These are phyloP conservation scores for Crotophaga sulcirostris DNA, from an alignment of 2,113 vertebrate genomes.

Conservation along the genomic window DNA sequence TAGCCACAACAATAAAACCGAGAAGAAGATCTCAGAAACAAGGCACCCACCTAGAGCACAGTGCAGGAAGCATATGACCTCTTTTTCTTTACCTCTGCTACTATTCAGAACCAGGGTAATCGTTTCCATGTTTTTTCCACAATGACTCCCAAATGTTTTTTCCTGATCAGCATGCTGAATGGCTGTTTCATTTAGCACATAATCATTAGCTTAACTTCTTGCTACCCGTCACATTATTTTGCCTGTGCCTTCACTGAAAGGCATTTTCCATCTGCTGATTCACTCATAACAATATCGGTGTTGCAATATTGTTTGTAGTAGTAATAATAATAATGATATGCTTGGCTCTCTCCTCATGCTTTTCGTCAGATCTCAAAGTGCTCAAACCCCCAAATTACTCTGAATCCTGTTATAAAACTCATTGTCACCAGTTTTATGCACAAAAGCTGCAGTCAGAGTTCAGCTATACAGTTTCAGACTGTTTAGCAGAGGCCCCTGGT, in stretches of 20 bases:
- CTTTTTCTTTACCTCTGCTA: neutral
- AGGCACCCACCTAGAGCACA: neutral
- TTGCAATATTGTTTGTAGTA: neutral
- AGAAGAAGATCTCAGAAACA: neutral
- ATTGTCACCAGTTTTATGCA: neutral
- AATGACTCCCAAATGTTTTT: slow-evolving; percentile 65
- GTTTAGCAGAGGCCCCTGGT: neutral
- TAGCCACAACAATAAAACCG: neutral
- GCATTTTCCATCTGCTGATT: slow-evolving; percentile 51
- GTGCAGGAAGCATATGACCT: neutral
- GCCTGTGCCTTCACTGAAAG: slow-evolving; percentile 23
- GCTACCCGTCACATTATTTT: slow-evolving; percentile 43
- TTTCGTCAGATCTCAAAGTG: neutral
- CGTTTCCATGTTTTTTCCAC: slow-evolving; percentile 64
- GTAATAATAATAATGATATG: neutral
- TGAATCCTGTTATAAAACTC: neutral
- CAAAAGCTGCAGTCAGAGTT: neutral
- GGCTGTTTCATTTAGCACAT: slow-evolving; percentile 65
- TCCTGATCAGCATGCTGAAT: slow-evolving; percentile 32
- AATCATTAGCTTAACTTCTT: slow-evolving; percentile 40
- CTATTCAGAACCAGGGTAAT: neutral
- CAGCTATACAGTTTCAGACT: neutral
- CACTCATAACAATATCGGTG: neutral
- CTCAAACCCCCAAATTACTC: neutral
- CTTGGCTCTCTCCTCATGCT: neutral